A percentile compares a stretch with the other conserved stretches of the same genome.
phyloP scores from a whole-genome alignment of 2,797 vertebrate genomes.

The Nyctibius grandis region DNA sequence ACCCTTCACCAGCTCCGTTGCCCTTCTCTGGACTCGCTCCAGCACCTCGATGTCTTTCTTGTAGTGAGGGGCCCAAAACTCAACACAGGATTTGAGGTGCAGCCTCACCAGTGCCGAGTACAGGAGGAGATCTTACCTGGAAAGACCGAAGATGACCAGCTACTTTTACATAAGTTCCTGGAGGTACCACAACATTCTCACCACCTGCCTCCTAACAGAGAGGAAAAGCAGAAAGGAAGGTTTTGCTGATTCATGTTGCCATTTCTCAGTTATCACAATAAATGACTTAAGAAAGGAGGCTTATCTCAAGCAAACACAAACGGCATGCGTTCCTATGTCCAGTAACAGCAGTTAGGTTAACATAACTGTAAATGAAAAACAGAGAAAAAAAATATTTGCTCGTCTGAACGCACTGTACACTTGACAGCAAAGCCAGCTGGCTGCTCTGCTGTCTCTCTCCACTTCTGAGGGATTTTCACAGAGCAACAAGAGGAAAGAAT shows the following conservation, averaged over 20 bases:
- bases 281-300: not conserved
- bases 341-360: not conserved
- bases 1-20: no score
- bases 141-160: conserved; percentile 94
- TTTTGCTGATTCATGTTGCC: not conserved
- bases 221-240: not conserved
- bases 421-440: not conserved
- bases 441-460: not conserved
- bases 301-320: not conserved
- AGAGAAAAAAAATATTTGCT: not conserved
- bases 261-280: not conserved
- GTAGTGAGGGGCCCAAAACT: no score
- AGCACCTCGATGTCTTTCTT: no score
- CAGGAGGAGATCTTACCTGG: conserved; percentile 88
- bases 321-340: rapidly evolving
- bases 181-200: conserved; percentile 89
- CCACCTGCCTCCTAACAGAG: conserved; percentile 80
- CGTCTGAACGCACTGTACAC: not conserved
- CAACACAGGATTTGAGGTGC: no score
- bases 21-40: no score
- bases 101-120: no score
- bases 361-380: not conserved
- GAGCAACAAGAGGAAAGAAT: not conserved
- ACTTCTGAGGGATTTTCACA: not conserved
- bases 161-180: conserved; percentile 92